phyloP scores from a whole-genome alignment of 2,797 vertebrate genomes.

The Micrastur ruficollis region DNA sequence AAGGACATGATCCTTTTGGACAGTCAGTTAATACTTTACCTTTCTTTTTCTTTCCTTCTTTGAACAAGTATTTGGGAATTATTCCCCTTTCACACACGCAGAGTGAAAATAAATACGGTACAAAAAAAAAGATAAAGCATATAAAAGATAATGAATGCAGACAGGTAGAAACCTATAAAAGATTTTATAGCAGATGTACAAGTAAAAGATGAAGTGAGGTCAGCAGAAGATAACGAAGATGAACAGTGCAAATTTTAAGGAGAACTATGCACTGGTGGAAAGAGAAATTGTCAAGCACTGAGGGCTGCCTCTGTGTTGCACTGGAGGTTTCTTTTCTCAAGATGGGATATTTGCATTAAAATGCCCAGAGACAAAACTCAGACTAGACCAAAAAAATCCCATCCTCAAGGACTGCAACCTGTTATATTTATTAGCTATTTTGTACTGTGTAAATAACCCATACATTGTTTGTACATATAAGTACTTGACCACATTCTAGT shows the following conservation, averaged over 20 bases:
- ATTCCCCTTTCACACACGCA: not conserved
- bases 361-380: not conserved
- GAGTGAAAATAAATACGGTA: not conserved
- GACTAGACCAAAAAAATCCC: not conserved
- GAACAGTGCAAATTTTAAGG: not conserved
- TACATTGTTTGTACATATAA: not conserved
- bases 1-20: not conserved
- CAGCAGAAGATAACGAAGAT: not conserved
- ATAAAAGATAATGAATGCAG: not conserved
- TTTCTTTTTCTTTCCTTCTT: not conserved
- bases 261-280: not conserved
- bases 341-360: not conserved
- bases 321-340: not conserved
- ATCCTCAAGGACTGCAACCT: not conserved
- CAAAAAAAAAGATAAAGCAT: not conserved
- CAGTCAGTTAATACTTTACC: not conserved
- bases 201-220: not conserved
- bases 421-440: not conserved
- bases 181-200: not conserved
- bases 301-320: not conserved
- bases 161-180: not conserved
- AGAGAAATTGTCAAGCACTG: not conserved
- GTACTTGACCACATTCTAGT: not conserved
- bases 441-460: not conserved
- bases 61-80: not conserved